phyloP scores from a whole-genome alignment of 1,140 invertebrate species.

The Bombus cullumanus region DNA sequence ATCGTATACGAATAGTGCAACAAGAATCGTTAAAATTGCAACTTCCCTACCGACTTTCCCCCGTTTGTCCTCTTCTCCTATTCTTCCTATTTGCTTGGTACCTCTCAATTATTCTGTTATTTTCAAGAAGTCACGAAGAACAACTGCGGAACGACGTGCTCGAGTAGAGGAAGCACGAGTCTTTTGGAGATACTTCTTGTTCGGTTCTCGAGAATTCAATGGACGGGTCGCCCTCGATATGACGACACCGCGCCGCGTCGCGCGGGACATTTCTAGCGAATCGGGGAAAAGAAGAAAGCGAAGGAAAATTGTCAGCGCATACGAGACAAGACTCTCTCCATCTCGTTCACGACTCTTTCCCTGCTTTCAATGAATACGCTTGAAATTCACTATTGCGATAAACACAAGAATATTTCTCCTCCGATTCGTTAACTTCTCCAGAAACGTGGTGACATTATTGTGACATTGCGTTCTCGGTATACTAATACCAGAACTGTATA shows the following conservation, averaged over 20 bases:
- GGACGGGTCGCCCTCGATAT: conserved; percentile 58
- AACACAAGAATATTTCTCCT: conserved; percentile 20
- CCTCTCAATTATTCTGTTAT: conserved; percentile 66
- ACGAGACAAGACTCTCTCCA: conserved; percentile 32
- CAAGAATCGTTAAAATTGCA: conserved; percentile 55
- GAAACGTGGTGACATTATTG: not conserved
- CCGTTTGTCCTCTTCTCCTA: not conserved
- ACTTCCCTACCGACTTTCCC: conserved; percentile 23
- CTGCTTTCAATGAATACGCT: conserved; percentile 22
- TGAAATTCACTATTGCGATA: conserved; percentile 52
- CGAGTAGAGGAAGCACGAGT: conserved; percentile 64
- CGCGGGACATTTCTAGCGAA: not conserved
- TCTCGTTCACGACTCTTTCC: not conserved
- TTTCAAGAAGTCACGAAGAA: conserved; percentile 61
- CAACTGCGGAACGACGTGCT: conserved; percentile 45
- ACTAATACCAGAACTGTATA: too few relatives aligned
- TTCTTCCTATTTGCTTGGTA: not conserved
- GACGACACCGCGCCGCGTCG: not conserved
- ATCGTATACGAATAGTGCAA: conserved; percentile 8
- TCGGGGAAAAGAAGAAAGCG: not conserved
- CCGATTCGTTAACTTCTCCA: not conserved
- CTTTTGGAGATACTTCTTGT: conserved; percentile 31
- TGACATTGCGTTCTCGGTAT: too few relatives aligned
- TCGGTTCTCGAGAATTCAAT: conserved; percentile 66
- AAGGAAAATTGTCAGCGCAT: conserved; percentile 36